phyloP scores from a whole-genome alignment of 1,140 invertebrate genomes.

The Ceratosolen solmsi region DNA sequence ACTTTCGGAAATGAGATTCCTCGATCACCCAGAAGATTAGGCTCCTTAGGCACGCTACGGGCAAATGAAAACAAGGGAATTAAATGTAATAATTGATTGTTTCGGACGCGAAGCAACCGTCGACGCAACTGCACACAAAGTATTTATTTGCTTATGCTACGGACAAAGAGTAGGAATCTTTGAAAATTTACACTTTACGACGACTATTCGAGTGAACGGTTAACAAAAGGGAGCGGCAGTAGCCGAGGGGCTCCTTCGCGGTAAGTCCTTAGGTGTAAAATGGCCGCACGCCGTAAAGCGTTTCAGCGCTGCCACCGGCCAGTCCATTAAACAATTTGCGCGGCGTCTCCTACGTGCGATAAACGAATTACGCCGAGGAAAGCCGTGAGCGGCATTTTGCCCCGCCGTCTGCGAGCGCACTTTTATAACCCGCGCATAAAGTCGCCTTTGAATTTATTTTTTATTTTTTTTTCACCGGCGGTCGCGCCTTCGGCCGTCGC shows the following conservation, averaged over 20 bases:
- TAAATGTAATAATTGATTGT: too few species aligned
- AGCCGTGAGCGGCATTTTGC: conserved; percentile 43
- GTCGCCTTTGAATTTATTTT: conserved; percentile 43
- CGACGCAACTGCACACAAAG: background rate
- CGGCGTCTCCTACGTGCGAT: conserved; percentile 38
- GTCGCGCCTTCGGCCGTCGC: background rate
- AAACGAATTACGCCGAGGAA: conserved; percentile 55
- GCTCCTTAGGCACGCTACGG: too few species aligned
- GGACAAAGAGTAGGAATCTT: background rate
- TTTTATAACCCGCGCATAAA: conserved; percentile 30
- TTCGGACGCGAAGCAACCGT: background rate
- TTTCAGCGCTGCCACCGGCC: conserved; percentile 45
- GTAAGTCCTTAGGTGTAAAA: conserved; percentile 21
- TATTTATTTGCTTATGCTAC: conserved; percentile 1
- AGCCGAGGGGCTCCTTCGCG: conserved; percentile 32
- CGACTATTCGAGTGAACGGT: conserved; percentile 10
- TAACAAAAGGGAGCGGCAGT: conserved; percentile 19
- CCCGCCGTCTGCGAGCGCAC: background rate
- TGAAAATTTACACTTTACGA: conserved; percentile 1
- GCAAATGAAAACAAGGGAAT: too few species aligned
- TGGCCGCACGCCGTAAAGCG: conserved; percentile 34
- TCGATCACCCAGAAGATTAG: too few species aligned
- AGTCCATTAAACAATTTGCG: conserved; percentile 47
- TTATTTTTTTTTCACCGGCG: background rate
- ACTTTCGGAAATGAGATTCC: too few species aligned